Conservation (phyloP, 2,797 vertebrate genomes). For the Luscinia luscinia region DNA sequence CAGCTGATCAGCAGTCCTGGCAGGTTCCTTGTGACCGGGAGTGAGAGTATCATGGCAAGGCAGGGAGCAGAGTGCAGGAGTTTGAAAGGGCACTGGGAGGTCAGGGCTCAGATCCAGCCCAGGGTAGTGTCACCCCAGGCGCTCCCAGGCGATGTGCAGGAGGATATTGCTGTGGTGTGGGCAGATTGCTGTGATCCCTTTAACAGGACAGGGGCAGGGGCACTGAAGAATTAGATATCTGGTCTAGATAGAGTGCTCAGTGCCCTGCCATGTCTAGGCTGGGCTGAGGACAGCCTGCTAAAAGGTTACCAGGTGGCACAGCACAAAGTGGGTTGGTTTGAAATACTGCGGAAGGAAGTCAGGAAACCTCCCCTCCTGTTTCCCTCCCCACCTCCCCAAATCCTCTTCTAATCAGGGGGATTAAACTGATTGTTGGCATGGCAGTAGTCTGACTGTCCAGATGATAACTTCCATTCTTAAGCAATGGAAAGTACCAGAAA, state of each 20-base stretch:
- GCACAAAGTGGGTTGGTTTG: background rate
- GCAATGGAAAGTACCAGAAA: background rate
- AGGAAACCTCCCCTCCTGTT: background rate
- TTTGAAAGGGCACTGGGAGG: background rate
- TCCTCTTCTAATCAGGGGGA: background rate
- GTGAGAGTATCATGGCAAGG: accelerated
- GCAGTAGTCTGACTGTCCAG: background rate
- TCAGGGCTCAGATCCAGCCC: background rate
- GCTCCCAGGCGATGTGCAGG: background rate
- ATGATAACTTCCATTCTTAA: background rate
- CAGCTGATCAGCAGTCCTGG: background rate
- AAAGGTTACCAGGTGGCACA: background rate
- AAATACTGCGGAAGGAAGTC: background rate
- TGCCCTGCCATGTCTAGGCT: background rate
- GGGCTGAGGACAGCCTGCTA: background rate
- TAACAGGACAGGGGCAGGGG: background rate
- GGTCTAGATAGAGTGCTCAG: background rate
- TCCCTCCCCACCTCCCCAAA: background rate
- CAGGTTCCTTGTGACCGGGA: background rate
- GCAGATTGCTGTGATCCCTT: background rate
- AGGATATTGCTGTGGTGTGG: background rate
- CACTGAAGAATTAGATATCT: background rate
- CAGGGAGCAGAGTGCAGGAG: background rate
- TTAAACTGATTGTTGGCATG: background rate
- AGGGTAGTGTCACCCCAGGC: background rate